Conservation (phyloP, 2,888 invertebrate genomes). For the Steinernema carpocapsae region DNA sequence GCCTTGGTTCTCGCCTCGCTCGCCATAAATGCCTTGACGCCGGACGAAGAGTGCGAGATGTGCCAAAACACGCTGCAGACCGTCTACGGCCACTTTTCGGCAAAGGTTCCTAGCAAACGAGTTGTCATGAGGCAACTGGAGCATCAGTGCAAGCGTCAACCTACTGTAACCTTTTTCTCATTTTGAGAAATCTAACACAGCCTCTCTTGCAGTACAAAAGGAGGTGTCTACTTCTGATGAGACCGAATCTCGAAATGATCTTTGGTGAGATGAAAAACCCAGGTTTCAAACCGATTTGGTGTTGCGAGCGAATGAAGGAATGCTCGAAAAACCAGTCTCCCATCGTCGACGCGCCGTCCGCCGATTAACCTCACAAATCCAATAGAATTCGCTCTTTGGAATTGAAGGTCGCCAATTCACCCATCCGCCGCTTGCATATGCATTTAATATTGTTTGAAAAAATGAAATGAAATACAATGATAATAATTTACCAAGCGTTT, state of each 20-base stretch:
- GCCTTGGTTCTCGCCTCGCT: conserved; percentile 14
- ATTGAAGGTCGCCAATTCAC: too few relatives aligned
- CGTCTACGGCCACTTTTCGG: conserved; percentile 52
- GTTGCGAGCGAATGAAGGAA: conserved; percentile 29
- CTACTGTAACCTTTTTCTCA: neutral
- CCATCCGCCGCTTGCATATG: neutral
- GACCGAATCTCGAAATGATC: conserved; percentile 25
- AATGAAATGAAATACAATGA: neutral
- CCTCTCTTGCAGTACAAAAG: conserved; percentile 3
- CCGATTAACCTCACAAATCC: conserved; percentile 22
- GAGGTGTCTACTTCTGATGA: conserved; percentile 4
- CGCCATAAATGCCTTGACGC: conserved; percentile 42
- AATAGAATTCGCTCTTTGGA: neutral
- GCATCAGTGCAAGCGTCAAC: conserved; percentile 30
- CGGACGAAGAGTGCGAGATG: conserved; percentile 51
- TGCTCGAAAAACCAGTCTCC: conserved; percentile 32
- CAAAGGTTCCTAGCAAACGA: conserved; percentile 28
- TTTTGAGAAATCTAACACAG: neutral
- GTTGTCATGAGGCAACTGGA: conserved; percentile 22
- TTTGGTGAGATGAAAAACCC: conserved; percentile 19
- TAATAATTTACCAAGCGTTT: too few relatives aligned
- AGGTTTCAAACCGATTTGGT: conserved; percentile 28
- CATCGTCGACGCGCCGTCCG: conserved; percentile 11
- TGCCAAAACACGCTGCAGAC: conserved; percentile 54
- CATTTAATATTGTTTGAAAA: conserved; percentile 3